Conservation (phyloP, 2,888 invertebrate genomes). For the Sylvicola cinctus region DNA sequence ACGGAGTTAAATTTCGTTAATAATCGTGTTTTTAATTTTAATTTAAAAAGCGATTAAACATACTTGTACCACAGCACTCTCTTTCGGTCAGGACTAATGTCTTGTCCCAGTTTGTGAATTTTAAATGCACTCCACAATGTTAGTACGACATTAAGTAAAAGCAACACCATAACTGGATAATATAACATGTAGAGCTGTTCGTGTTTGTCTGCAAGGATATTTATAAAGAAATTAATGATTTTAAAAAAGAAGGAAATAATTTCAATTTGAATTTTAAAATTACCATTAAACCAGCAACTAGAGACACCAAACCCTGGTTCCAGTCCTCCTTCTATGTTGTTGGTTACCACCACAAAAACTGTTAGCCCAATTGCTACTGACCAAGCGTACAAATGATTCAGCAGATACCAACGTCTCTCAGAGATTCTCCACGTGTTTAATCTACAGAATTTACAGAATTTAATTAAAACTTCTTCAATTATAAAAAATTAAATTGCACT, state of each 20-base stretch:
- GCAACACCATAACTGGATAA: neutral
- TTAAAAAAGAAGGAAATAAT: too few relatives aligned
- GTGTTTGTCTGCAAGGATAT: too few relatives aligned
- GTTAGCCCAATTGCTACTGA: slow-evolving; percentile 25
- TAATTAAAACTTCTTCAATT: slow-evolving; percentile 23
- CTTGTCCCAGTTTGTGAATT: neutral
- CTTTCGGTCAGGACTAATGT: neutral
- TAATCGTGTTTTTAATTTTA: too few relatives aligned
- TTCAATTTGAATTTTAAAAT: too few relatives aligned
- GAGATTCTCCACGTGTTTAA: slow-evolving; percentile 13
- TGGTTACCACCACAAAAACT: slow-evolving; percentile 18
- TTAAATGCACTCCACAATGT: slow-evolving; percentile 12
- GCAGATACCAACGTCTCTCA: slow-evolving; percentile 12
- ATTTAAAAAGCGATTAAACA: neutral
- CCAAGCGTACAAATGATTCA: slow-evolving; percentile 27
- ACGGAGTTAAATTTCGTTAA: slow-evolving; percentile 7
- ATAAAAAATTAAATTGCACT: slow-evolving; percentile 21
- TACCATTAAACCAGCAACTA: slow-evolving; percentile 46
- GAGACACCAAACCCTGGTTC: slow-evolving; percentile 36
- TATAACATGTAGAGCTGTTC: too few relatives aligned
- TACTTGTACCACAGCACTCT: neutral
- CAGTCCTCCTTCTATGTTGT: slow-evolving; percentile 13
- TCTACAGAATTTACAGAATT: slow-evolving; percentile 5
- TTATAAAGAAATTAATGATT: too few relatives aligned
- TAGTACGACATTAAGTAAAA: neutral